Percentiles rank a stretch among this genome's conserved stretches.
phyloP scores from a whole-genome alignment of 1,140 invertebrate species.

The Mercenaria mercenaria region DNA sequence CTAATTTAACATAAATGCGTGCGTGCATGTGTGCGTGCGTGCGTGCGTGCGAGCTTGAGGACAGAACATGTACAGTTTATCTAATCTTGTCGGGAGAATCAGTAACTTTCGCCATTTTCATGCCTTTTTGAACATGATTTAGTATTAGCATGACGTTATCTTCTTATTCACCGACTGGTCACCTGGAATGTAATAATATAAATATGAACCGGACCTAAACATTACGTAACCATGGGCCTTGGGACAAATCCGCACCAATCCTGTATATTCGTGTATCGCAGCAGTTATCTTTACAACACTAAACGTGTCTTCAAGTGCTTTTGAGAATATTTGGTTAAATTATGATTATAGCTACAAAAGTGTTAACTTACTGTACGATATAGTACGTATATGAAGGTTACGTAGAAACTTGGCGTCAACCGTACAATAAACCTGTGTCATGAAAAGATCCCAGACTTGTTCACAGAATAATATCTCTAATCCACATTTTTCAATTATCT shows the following conservation, averaged over 20 bases:
- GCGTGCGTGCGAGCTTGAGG: too few relatives aligned
- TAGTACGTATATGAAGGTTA: background rate
- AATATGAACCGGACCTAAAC: too few relatives aligned
- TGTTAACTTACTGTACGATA: slow-evolving; percentile 1
- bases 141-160: too few relatives aligned
- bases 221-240: background rate
- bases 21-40: too few relatives aligned
- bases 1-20: too few relatives aligned
- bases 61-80: too few relatives aligned
- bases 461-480: slow-evolving; percentile 37
- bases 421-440: slow-evolving; percentile 35
- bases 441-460: background rate
- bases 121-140: too few relatives aligned
- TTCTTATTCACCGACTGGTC: too few relatives aligned
- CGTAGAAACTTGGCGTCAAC: slow-evolving; percentile 45
- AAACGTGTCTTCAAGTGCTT: slow-evolving; percentile 28
- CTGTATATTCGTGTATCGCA: background rate
- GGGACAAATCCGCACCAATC: background rate
- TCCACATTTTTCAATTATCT: slow-evolving; percentile 58
- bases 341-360: background rate
- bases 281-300: slow-evolving; percentile 30
- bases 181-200: too few relatives aligned
- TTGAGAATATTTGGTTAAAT: slow-evolving; percentile 42
- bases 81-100: too few relatives aligned
- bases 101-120: too few relatives aligned